Evolutionary conservation across 2,797 vertebrate genomes (phyloP), one percentile per base, ranked within the genome.

Genomic region (Kryptopterus vitreolus): DNA sequence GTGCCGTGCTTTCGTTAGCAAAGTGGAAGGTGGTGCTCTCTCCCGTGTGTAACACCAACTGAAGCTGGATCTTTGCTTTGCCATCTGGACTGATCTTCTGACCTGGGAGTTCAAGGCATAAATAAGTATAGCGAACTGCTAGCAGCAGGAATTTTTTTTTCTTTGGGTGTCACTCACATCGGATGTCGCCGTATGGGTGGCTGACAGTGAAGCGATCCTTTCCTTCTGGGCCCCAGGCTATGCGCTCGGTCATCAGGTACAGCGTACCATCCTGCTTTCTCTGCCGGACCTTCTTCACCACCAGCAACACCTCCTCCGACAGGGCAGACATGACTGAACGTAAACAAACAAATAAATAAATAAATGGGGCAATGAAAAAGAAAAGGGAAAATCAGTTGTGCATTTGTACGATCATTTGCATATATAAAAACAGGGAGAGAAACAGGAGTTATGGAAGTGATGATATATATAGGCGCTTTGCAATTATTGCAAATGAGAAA

Each of bases 61-160:
- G 98, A 77, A 99, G 97, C 85, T 99, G 98, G 90, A 99, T 94
- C 92, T 99, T 99, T 81, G 97, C 94, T 94, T 99, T 99, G 69
- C 98, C 98, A 87, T 99, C 98, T 58, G 98, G 98, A 91, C 98
- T 99, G 90, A 99, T 99, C 91, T 99, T 99, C 92, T 99, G 98
- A 93, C 98, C 98, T 99, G 89, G 63, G 79, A 52, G 73, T 59
- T 57, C 66, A 16, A 6, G 3, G 22, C 12, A 48, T 11, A 77
- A 66, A 1, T n/a, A n/a, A n/a, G n/a, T n/a, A n/a, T n/a, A n/a
- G 38, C 38, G 38, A 43, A 43, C 38, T 43, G 38, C n/a, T n/a
- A n/a, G n/a, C n/a, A n/a, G n/a, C n/a, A n/a, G n/a, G n/a, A n/a
- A n/a, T n/a, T n/a, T n/a, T n/a, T n/a, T n/a, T n/a, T n/a, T n/a